Base-by-base conservation (phyloP, 2,113 vertebrate species). In the Leptosomus discolor region DNA sequence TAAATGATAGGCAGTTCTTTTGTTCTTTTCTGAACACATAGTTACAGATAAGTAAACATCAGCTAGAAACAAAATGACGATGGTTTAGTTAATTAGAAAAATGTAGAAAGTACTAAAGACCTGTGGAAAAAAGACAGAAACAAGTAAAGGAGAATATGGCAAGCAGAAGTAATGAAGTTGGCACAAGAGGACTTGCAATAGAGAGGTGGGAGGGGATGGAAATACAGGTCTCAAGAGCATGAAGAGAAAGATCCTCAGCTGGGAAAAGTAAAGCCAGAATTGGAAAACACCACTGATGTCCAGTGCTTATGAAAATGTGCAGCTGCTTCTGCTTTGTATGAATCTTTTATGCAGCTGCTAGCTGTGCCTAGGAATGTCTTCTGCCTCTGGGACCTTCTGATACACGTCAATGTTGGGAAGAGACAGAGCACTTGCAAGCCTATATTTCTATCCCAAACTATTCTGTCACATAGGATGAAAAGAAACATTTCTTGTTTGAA, bases 281-380 rank as follows among this genome's bases (percentile, higher is more conserved):
- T 88, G 77, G 74, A 93, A 94, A 81, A 53, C n/a, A 70, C 46
- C 43, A 5, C 36, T 65, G 60, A 17, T 54, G 61, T 88, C 70
- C 78, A 80, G 57, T 88, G 74, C 18, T 81, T 90, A 45, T 90
- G 74, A 96, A 76, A 65, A 88, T 3, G 7, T 85, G 58, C 87
- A 88, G 88, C 87, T 95, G 94, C 46, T 92, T 81, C 80, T 94
- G 75, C 80, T 77, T 74, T 88, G 68, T 41, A 83, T 77, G 39
- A 71, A 87, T 18, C 34, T 75, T 79, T 78, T 46, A 57, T 65
- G 50, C 88, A 88, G 74, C 70, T 91, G 77, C 24, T 79, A 65
- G 64, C 20, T 94, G 61, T 88, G 48, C 74, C 61, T 80, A 73
- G 63, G 74, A 96, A 94, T 79, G 67, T 83, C 76, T 60, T 85